Percentiles rank a stretch among this genome's conserved stretches.
Evolutionary conservation across 2,797 vertebrate species (phyloP).

Genomic region (Pipistrellus kuhlii): DNA sequence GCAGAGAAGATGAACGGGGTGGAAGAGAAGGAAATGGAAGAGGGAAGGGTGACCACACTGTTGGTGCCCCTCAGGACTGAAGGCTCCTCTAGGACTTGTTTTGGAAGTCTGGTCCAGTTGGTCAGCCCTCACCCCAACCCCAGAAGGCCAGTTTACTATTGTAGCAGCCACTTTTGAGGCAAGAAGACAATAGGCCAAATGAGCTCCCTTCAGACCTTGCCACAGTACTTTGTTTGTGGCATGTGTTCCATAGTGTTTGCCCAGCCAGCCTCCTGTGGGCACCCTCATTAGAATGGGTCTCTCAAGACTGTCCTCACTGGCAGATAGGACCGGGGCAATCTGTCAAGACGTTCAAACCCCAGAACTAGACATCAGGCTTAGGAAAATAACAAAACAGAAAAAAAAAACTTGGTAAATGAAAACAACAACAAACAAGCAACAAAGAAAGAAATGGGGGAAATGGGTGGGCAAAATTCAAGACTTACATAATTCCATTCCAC

Average conservation of each 20-base stretch:
- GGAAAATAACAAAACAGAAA: not conserved
- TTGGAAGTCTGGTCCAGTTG: not conserved
- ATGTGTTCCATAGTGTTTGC: not conserved
- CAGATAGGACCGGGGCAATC: not conserved
- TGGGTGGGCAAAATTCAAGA: not conserved
- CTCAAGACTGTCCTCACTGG: not conserved
- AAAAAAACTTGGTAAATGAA: not conserved
- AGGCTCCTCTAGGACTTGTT: not conserved
- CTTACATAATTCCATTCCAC: conserved; percentile 51
- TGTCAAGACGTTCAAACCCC: not conserved
- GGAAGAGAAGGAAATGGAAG: not conserved
- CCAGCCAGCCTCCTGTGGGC: not conserved
- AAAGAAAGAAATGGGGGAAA: no score
- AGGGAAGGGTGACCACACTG: rapidly evolving
- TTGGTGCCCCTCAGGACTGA: not conserved
- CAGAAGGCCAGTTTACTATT: conserved; percentile 4
- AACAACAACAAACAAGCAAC: no score
- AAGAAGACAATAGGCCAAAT: not conserved
- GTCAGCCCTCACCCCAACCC: not conserved
- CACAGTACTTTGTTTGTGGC: not conserved
- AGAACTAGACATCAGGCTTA: not conserved
- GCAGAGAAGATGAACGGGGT: not conserved
- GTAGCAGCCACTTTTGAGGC: conserved; percentile 9
- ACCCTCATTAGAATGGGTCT: not conserved
- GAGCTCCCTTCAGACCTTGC: not conserved